phyloP scores from a whole-genome alignment of 2,888 invertebrate genomes.

The Dorcus parallelipipedus region DNA sequence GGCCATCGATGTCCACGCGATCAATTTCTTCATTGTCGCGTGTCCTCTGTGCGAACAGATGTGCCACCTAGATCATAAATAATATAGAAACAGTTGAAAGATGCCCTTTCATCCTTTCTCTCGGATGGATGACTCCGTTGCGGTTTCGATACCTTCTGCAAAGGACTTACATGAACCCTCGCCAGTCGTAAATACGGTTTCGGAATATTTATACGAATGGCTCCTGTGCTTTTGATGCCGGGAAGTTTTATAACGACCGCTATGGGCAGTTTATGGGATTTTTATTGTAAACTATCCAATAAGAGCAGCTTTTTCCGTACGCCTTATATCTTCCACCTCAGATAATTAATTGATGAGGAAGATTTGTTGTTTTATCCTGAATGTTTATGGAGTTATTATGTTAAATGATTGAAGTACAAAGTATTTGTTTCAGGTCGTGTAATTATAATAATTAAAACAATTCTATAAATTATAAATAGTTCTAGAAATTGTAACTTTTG shows the following conservation, averaged over 20 bases:
- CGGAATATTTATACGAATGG: slow-evolving; percentile 19
- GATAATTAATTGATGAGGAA: no score
- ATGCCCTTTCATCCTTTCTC: slow-evolving; percentile 38
- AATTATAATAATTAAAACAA: no score
- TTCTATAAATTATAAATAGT: no score
- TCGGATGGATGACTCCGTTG: slow-evolving; percentile 36
- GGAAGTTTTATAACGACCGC: background rate
- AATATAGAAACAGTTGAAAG: slow-evolving; percentile 41
- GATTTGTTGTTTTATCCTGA: no score
- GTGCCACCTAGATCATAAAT: slow-evolving; percentile 38
- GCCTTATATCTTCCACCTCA: background rate
- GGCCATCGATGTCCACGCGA: background rate
- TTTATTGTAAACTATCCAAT: background rate
- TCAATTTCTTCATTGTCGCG: slow-evolving; percentile 26
- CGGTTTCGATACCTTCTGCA: slow-evolving; percentile 35
- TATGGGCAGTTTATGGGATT: background rate
- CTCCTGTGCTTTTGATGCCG: slow-evolving; percentile 10
- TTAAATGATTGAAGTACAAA: no score
- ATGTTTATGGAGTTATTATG: no score
- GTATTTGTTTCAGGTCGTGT: no score
- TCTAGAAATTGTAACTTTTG: no score
- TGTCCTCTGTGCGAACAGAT: slow-evolving; percentile 35
- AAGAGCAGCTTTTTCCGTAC: background rate
- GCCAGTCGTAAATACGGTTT: slow-evolving; percentile 28
- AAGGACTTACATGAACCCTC: slow-evolving; percentile 29